These are phyloP conservation scores for Camponotus vicinus DNA, from an alignment of 1,140 invertebrate genomes.

Conservation along the genomic window DNA sequence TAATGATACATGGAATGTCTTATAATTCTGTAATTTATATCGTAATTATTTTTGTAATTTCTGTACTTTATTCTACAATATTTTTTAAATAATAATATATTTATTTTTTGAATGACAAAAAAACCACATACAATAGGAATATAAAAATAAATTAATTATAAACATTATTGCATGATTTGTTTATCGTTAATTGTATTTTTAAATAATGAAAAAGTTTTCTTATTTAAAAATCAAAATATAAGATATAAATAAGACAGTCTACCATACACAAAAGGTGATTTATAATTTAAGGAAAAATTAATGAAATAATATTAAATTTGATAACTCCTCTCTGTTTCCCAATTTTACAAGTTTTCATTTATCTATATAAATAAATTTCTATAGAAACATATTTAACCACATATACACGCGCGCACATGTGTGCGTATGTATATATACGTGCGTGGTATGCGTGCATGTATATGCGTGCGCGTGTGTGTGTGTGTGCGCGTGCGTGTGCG, in stretches of 20 bases:
- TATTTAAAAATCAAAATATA: neutral
- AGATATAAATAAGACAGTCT: neutral
- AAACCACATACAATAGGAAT: slow-evolving; percentile 51
- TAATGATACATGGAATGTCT: too few species aligned
- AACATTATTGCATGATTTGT: slow-evolving; percentile 44
- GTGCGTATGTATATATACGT: neutral
- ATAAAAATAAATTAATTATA: slow-evolving; percentile 68
- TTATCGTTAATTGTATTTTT: slow-evolving; percentile 46
- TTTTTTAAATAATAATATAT: too few species aligned
- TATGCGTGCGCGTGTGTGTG: neutral
- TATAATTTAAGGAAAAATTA: slow-evolving; percentile 13
- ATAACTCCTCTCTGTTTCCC: slow-evolving; percentile 15
- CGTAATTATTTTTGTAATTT: too few species aligned
- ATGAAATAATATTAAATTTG: slow-evolving; percentile 13
- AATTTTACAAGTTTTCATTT: slow-evolving; percentile 74
- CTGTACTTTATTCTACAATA: too few species aligned
- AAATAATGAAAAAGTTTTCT: slow-evolving; percentile 34
- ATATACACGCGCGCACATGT: slow-evolving; percentile 2
- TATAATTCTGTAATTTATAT: too few species aligned
- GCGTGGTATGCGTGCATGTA: neutral
- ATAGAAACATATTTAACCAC: slow-evolving; percentile 13
- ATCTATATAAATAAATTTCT: neutral
- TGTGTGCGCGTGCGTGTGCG: neutral
- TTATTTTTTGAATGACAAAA: slow-evolving; percentile 69
- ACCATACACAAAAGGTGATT: neutral